A percentile compares a stretch with the other conserved stretches of the same genome.
These are phyloP conservation scores for Egretta garzetta DNA, from an alignment of 2,113 vertebrate genomes.

Conservation along the genomic window DNA sequence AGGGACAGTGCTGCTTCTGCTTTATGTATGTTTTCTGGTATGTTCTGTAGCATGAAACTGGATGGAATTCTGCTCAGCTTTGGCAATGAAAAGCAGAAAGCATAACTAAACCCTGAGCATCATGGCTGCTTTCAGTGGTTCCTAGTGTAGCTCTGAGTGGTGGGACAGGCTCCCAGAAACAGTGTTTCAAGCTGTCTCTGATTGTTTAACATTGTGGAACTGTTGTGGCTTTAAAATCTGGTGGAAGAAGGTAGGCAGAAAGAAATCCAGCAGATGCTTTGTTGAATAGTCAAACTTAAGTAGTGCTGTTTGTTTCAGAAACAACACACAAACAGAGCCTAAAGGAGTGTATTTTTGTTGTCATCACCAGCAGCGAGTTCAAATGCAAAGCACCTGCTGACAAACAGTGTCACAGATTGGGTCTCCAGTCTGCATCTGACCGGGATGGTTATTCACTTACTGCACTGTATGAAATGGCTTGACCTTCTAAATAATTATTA, in stretches of 20 bases:
- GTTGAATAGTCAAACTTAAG: not conserved
- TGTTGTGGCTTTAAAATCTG: not conserved
- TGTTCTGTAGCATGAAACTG: not conserved
- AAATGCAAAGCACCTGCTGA: not conserved
- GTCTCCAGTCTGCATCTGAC: not conserved
- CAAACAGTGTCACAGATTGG: not conserved
- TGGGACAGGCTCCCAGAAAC: not conserved
- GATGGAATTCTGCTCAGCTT: not conserved
- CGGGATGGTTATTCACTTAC: not conserved
- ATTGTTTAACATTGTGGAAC: fast-evolving
- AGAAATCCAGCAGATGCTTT: not conserved
- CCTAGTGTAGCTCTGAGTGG: not conserved
- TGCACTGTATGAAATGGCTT: not conserved
- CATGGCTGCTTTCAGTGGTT: not conserved
- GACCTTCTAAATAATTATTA: not conserved
- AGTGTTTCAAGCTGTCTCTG: not conserved
- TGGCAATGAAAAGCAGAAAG: not conserved
- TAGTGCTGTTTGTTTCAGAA: not conserved
- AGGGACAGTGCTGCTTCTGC: not conserved
- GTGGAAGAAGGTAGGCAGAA: not conserved
- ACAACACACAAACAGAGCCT: not conserved
- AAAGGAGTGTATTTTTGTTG: not conserved
- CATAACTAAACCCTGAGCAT: not conserved
- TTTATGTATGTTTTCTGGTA: not conserved
- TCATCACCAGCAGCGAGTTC: not conserved